Conservation (phyloP, 2,797 vertebrate species). For the Microchirus variegatus region DNA sequence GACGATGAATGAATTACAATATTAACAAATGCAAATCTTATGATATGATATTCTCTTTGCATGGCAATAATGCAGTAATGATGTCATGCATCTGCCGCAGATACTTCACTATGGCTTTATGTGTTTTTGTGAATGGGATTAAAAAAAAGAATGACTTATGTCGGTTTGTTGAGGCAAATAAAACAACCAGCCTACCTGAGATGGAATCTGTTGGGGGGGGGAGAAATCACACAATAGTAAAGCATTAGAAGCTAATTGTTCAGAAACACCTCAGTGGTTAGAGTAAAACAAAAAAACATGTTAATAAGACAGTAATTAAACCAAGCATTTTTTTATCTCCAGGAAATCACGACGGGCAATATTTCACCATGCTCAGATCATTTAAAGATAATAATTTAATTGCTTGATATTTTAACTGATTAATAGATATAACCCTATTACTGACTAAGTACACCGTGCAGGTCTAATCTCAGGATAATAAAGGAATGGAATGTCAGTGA, state of each 20-base stretch:
- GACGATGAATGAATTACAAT: too few relatives aligned
- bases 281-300: too few relatives aligned
- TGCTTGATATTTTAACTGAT: neutral
- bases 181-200: constrained; percentile 70
- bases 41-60: neutral
- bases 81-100: constrained; percentile 5
- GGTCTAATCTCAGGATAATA: neutral
- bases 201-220: constrained; percentile 68
- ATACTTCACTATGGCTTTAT: constrained; percentile 35
- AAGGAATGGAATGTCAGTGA: neutral
- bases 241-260: neutral
- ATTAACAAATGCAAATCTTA: too few relatives aligned
- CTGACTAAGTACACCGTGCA: neutral
- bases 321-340: too few relatives aligned
- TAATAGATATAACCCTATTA: neutral
- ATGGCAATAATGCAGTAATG: neutral
- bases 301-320: too few relatives aligned
- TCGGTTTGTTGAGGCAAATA: constrained; percentile 12
- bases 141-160: constrained; percentile 16
- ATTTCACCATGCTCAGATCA: neutral
- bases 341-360: neutral
- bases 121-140: constrained; percentile 47
- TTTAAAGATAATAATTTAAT: neutral
- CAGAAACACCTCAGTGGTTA: too few relatives aligned
- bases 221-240: constrained; percentile 11